These are phyloP conservation scores for Apeira syringaria DNA, from an alignment of 2,888 invertebrate genomes.

Conservation along the genomic window DNA sequence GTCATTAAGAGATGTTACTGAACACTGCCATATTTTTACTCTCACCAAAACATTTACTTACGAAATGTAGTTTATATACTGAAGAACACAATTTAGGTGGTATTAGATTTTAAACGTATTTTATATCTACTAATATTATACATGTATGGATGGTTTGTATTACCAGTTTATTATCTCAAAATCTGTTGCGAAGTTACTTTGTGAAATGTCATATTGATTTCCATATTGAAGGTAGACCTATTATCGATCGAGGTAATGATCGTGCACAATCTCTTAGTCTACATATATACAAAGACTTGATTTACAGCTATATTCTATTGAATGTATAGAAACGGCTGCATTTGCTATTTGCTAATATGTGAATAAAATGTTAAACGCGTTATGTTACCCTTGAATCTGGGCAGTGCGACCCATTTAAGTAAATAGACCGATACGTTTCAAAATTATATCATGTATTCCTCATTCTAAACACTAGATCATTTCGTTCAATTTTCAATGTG, in stretches of 20 bases:
- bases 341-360: constrained; percentile 4
- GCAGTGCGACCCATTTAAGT: too few species aligned
- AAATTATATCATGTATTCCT: too few species aligned
- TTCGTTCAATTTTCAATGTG: too few species aligned
- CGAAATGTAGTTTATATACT: constrained; percentile 9
- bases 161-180: constrained; percentile 13
- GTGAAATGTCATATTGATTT: constrained; percentile 8
- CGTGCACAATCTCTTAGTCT: constrained; percentile 36
- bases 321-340: not conserved
- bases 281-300: constrained; percentile 1
- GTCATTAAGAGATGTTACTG: too few species aligned
- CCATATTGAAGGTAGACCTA: constrained; percentile 8
- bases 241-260: constrained; percentile 22
- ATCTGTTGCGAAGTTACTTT: constrained; percentile 7
- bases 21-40: constrained; percentile 29
- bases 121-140: constrained; percentile 15
- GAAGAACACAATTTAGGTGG: constrained; percentile 4
- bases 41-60: constrained; percentile 25
- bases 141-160: constrained; percentile 1
- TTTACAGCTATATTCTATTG: constrained; percentile 3
- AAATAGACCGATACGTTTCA: too few species aligned
- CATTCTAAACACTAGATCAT: too few species aligned
- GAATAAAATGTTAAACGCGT: too few species aligned
- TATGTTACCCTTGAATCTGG: too few species aligned
- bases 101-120: constrained; percentile 16